A percentile compares a stretch with the other conserved stretches of the same genome.
Evolutionary conservation across 2,113 vertebrate genomes (phyloP).

Genomic region (Catagonus wagneri): DNA sequence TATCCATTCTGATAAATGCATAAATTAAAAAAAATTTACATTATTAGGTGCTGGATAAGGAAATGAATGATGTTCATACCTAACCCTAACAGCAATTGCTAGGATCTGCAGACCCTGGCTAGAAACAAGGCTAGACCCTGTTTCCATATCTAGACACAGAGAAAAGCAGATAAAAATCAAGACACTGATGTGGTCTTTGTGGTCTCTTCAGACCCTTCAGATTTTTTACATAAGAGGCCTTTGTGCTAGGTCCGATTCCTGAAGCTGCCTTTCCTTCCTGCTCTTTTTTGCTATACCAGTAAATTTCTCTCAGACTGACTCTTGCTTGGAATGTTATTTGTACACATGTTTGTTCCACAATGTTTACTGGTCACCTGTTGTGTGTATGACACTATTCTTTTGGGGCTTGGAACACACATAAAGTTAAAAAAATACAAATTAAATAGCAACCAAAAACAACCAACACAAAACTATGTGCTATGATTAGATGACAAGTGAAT

Average conservation of each 20-base stretch:
- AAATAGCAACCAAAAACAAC: conserved; percentile 21
- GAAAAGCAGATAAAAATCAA: background rate
- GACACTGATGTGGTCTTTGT: background rate
- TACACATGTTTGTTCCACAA: background rate
- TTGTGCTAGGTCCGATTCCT: background rate
- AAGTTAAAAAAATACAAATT: conserved; percentile 55
- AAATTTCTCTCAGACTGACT: conserved; percentile 38
- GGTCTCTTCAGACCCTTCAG: background rate
- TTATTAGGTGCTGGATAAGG: background rate
- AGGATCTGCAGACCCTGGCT: background rate
- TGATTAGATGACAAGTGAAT: background rate
- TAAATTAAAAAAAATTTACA: background rate
- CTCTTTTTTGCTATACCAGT: background rate
- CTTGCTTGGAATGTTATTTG: conserved; percentile 35
- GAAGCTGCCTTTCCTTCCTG: conserved; percentile 7
- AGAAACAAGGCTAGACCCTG: conserved; percentile 19
- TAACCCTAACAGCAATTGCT: background rate
- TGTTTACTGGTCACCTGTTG: conserved; percentile 40
- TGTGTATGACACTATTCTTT: background rate
- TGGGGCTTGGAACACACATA: background rate
- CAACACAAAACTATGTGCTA: background rate
- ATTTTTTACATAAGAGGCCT: background rate
- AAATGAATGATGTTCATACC: background rate
- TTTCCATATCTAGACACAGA: background rate
- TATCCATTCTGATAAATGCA: background rate